Percentiles rank a stretch among this genome's conserved stretches.
phyloP scores from a whole-genome alignment of 2,797 vertebrate species.

The Gymnothorax javanicus region DNA sequence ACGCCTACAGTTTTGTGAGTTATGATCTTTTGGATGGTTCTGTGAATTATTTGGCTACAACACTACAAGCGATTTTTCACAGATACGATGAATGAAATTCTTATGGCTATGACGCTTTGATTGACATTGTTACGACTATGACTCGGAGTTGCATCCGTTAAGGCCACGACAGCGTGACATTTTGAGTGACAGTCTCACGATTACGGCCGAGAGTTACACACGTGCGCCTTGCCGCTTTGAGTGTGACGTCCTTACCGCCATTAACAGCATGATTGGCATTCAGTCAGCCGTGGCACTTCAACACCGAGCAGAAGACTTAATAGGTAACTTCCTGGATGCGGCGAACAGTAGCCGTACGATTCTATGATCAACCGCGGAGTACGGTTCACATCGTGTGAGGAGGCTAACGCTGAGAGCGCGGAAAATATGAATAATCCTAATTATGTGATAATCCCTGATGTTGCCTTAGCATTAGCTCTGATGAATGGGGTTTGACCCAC shows the following conservation, averaged over 20 bases:
- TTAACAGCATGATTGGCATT: background rate
- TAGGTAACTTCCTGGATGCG: background rate
- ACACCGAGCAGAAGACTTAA: background rate
- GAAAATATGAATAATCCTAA: conserved; percentile 34
- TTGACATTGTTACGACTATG: background rate
- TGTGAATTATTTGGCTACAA: background rate
- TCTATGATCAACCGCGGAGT: background rate
- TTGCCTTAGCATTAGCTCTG: conserved; percentile 39
- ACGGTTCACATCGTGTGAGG: background rate
- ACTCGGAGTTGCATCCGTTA: background rate
- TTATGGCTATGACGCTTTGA: background rate
- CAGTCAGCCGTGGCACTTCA: background rate
- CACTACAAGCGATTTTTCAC: background rate
- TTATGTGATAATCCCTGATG: conserved; percentile 39
- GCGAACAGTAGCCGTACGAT: background rate
- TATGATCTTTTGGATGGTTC: too few relatives aligned
- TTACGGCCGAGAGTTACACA: background rate
- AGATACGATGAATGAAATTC: background rate
- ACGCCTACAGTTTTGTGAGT: background rate
- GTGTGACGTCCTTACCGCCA: background rate
- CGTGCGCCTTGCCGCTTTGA: too few relatives aligned
- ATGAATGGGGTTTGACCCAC: conserved; percentile 41
- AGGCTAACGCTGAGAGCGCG: conserved; percentile 9
- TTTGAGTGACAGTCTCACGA: background rate
- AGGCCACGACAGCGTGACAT: background rate